Evolutionary conservation across 1,140 invertebrate species (phyloP), one percentile per base, ranked within the genome.

Genomic region (Drosophila busckii): DNA sequence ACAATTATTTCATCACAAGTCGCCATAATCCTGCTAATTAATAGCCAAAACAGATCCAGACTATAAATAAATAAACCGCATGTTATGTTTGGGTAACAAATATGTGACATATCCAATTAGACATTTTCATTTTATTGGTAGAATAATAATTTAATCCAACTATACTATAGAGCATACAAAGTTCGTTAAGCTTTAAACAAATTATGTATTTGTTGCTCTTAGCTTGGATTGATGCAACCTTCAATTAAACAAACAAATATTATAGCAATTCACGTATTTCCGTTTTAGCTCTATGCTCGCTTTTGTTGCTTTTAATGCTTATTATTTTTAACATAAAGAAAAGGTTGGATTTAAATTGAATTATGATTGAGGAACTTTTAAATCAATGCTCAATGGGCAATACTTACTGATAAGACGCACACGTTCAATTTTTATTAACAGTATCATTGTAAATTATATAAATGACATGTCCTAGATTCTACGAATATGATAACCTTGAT

Each of bases 251-350:
- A 63, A 50, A 63, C 54, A 71, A 62, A 78, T 60, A 67, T 40
- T 44, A 49, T 53, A 48, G 40, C 41, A 76, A 48, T 78, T 58
- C 70, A 69, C 56, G 26, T 44, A 62, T 70, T 78, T 78, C 71
- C 71, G 71, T 71, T 78, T 78, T 55, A 55, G 59, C 63, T 78
- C 73, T 59, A 41, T 23, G 29, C 34, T 26, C 46, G 4, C 22
- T 37, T 48, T 45, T 54, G 41, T 15, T 15, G 35, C 19, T 44
- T 34, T 48, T 63, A 13, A 38, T 32, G 44, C 26, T 54, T 56
- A 45, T 60, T 38, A 45, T 53, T 44, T 15, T 53, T 45, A n/a
- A n/a, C n/a, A n/a, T n/a, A n/a, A n/a, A 49, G 1, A 20, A 38
- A 28, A 58, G 41, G 2, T 52, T 58, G 28, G 52, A 41, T 49